A percentile compares a stretch with the other conserved stretches of the same genome.
These are phyloP conservation scores for Lucilia sericata DNA, from an alignment of 1,140 invertebrate species.

Conservation along the genomic window DNA sequence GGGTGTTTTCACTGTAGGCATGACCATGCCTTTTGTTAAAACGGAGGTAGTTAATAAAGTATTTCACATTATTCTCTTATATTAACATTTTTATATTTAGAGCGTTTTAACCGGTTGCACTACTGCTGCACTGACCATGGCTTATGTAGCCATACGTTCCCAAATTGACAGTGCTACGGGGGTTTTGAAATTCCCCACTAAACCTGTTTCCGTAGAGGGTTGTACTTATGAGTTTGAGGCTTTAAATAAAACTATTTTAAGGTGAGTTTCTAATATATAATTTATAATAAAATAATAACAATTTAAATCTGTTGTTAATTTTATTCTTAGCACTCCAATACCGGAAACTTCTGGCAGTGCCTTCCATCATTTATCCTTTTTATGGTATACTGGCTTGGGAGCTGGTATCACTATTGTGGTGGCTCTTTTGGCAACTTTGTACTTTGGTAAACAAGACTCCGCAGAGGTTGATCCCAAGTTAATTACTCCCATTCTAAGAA, in stretches of 20 bases:
- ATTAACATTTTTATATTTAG: constrained; percentile 46
- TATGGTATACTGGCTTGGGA: constrained; percentile 72
- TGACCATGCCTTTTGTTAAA: constrained; percentile 85
- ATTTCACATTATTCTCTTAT: neutral
- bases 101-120: constrained; percentile 55
- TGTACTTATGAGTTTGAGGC: constrained; percentile 54
- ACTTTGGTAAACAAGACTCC: constrained; percentile 56
- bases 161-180: constrained; percentile 56
- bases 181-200: constrained; percentile 51
- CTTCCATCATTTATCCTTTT: constrained; percentile 64
- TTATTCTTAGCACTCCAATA: neutral
- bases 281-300: neutral
- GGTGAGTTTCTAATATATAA: neutral
- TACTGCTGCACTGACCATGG: constrained; percentile 47
- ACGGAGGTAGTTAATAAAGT: constrained; percentile 67
- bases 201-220: constrained; percentile 56
- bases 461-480: constrained; percentile 54
- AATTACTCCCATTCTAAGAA: constrained; percentile 51
- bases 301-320: neutral
- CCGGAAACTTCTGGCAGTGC: neutral
- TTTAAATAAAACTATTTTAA: neutral
- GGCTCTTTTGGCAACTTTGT: constrained; percentile 54
- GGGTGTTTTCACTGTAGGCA: constrained; percentile 86
- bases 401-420: constrained; percentile 52
- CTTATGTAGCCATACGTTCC: constrained; percentile 54